Evolutionary conservation across 1,140 invertebrate genomes (phyloP).

Genomic region (Asobara japonica): DNA sequence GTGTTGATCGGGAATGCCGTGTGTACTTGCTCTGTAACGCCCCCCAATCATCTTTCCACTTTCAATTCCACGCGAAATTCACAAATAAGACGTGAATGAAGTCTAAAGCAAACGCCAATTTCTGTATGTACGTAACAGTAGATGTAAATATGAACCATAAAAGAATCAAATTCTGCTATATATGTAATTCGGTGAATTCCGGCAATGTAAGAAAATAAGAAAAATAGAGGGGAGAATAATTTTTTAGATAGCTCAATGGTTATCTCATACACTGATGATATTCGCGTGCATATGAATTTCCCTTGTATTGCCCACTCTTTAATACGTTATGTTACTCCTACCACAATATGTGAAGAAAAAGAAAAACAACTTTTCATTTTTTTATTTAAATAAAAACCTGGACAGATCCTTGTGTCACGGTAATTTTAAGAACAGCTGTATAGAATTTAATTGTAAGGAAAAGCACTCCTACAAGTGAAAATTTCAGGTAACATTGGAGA

Average conservation of each 20-base stretch:
- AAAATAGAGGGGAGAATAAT: neutral
- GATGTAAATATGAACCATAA: neutral
- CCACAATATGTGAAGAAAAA: neutral
- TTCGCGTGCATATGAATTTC: conserved; percentile 66
- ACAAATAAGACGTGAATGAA: neutral
- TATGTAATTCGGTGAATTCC: neutral
- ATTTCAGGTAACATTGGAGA: too few species aligned
- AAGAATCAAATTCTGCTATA: neutral
- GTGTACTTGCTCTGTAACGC: too few species aligned
- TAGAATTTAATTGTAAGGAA: too few species aligned
- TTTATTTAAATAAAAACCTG: too few species aligned
- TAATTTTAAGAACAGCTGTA: too few species aligned
- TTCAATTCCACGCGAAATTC: neutral
- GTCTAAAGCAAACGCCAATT: neutral
- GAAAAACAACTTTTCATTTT: too few species aligned
- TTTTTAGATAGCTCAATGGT: conserved; percentile 62
- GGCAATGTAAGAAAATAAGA: neutral
- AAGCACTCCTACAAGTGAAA: too few species aligned
- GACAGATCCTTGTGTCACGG: too few species aligned
- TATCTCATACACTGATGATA: conserved; percentile 78
- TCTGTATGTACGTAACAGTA: neutral
- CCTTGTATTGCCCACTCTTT: neutral
- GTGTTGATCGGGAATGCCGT: too few species aligned
- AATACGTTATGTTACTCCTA: neutral
- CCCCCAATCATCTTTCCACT: neutral